Conservation (phyloP, 2,888 invertebrate species). For the Cataglyphis livida region DNA sequence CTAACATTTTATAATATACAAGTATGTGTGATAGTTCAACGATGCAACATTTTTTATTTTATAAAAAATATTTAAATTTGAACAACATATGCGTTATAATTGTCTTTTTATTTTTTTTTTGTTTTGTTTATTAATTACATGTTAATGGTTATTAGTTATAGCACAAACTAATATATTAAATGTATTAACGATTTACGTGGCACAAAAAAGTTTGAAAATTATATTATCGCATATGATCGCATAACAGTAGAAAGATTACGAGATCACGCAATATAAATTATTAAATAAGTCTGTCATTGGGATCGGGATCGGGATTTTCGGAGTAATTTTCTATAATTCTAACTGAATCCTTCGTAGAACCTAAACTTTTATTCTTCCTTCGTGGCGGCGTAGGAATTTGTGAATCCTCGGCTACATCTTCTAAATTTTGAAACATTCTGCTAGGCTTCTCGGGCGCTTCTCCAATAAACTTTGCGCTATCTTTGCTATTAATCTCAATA, state of each 20-base stretch:
- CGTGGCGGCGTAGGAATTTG: conserved; percentile 81
- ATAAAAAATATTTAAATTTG: background rate
- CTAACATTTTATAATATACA: background rate
- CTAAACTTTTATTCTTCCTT: conserved; percentile 68
- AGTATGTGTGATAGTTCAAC: background rate
- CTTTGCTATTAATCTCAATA: background rate
- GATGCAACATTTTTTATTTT: background rate
- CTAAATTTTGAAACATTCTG: conserved; percentile 75
- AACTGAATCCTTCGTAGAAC: conserved; percentile 48
- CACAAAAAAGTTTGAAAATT: conserved; percentile 27
- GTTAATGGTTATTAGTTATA: conserved; percentile 7
- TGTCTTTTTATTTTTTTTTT: conserved; percentile 11
- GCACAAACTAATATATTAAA: conserved; percentile 40
- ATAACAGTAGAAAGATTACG: conserved; percentile 3
- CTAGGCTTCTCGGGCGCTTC: conserved; percentile 80
- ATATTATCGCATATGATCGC: conserved; percentile 12
- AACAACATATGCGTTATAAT: background rate
- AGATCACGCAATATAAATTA: conserved; percentile 3
- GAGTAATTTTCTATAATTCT: conserved; percentile 52
- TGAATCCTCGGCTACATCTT: conserved; percentile 65
- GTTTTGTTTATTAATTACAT: conserved; percentile 14
- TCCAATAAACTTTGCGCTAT: background rate
- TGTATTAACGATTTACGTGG: conserved; percentile 34
- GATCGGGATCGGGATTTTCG: conserved; percentile 57
- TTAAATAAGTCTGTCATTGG: conserved; percentile 80